Percentiles rank a stretch among this genome's conserved stretches.
phyloP scores from a whole-genome alignment of 2,797 vertebrate genomes.

The Lithobates pipiens region DNA sequence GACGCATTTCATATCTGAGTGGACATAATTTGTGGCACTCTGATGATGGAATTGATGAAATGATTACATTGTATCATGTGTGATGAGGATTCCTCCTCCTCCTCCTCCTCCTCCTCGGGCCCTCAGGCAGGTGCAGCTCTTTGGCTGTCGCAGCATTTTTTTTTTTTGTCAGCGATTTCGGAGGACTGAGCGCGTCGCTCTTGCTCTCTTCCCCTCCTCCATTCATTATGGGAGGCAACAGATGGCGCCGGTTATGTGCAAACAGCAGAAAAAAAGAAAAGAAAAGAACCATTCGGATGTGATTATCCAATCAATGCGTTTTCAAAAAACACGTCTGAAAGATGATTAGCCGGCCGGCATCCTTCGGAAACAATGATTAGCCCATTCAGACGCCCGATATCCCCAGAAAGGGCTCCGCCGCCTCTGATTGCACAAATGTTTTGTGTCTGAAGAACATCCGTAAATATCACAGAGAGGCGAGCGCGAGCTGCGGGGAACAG shows the following conservation, averaged over 20 bases:
- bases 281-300: background rate
- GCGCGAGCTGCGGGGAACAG: no score
- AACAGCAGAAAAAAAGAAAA: background rate
- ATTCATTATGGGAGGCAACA: slow-evolving; percentile 29
- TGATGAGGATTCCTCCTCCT: background rate
- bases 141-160: background rate
- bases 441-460: background rate
- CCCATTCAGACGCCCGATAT: slow-evolving; percentile 36
- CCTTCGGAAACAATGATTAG: slow-evolving; percentile 39
- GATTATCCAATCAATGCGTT: slow-evolving; percentile 50
- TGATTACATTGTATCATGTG: no score
- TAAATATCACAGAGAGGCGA: slow-evolving; percentile 17
- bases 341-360: slow-evolving; percentile 38
- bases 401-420: slow-evolving; percentile 26
- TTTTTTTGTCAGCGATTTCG: background rate
- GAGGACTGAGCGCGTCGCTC: background rate
- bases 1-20: no score
- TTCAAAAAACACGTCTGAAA: slow-evolving; percentile 47
- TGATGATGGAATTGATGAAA: no score
- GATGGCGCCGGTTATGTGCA: slow-evolving; percentile 24
- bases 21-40: no score
- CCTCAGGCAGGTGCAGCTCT: slow-evolving; percentile 14
- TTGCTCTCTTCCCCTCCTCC: background rate
- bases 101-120: no score
- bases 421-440: slow-evolving; percentile 16